Evolutionary conservation across 2,113 vertebrate genomes (phyloP).

Genomic region (Scartelaos histophorus): DNA sequence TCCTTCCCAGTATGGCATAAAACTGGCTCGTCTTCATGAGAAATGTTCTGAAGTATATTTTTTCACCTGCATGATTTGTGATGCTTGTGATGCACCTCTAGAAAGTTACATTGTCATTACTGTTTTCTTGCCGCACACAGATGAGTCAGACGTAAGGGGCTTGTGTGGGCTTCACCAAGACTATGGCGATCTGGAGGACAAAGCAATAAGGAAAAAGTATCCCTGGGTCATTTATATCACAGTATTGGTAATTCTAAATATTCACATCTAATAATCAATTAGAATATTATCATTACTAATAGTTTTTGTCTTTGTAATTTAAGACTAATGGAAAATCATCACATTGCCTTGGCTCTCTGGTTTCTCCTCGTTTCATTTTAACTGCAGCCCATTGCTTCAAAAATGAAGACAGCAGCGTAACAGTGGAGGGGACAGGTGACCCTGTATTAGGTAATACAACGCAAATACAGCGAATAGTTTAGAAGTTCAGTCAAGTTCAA

Average conservation of each 20-base stretch:
- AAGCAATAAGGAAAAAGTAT: slow-evolving; percentile 15
- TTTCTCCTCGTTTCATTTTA: slow-evolving; percentile 64
- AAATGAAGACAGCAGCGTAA: slow-evolving; percentile 3
- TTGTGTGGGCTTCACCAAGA: slow-evolving; percentile 74
- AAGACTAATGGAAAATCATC: neutral
- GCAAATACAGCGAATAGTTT: neutral
- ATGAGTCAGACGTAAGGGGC: slow-evolving; percentile 60
- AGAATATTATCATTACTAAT: neutral
- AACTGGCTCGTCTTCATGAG: no score
- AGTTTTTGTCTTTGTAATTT: neutral
- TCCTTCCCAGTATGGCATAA: no score
- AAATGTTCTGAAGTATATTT: no score
- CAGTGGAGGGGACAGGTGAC: slow-evolving; percentile 43
- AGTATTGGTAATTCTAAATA: slow-evolving; percentile 31
- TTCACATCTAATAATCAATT: neutral
- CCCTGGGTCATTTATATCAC: slow-evolving; percentile 63
- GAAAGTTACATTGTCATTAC: neutral
- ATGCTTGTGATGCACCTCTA: no score
- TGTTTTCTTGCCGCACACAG: slow-evolving; percentile 41
- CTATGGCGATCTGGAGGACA: accelerated
- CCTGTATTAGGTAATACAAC: neutral
- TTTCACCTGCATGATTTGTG: no score
- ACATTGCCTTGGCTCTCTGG: slow-evolving; percentile 71
- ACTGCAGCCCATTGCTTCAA: slow-evolving; percentile 79
- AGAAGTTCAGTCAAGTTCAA: neutral